Evolutionary conservation across 2,888 invertebrate species (phyloP).

Genomic region (Melanotus villosus): DNA sequence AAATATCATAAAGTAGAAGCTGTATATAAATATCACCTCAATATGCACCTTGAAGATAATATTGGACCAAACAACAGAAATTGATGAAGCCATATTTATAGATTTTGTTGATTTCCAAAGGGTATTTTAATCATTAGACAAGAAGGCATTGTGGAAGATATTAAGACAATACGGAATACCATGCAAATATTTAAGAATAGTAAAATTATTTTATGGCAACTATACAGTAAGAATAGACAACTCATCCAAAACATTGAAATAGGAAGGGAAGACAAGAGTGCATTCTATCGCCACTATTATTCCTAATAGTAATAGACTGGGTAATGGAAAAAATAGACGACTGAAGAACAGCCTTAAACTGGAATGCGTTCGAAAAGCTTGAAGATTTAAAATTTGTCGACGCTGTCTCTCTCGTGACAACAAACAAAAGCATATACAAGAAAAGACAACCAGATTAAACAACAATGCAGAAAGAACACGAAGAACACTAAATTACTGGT

Average conservation of each 20-base stretch:
- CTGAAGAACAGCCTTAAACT: background rate
- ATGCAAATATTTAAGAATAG: background rate
- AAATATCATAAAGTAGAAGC: too few species aligned
- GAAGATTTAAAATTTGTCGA: too few species aligned
- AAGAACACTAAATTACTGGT: background rate
- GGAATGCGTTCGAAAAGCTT: too few species aligned
- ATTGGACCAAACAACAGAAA: too few species aligned
- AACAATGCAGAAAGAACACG: background rate
- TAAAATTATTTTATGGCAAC: slow-evolving; percentile 3
- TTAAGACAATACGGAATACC: background rate
- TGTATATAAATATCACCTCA: too few species aligned
- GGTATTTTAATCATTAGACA: background rate
- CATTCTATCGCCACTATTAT: background rate
- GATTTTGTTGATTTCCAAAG: too few species aligned
- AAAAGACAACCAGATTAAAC: background rate
- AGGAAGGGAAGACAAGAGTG: background rate
- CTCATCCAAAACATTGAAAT: background rate
- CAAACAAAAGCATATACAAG: background rate
- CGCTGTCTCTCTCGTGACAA: background rate
- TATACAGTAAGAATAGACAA: background rate
- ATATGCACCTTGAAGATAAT: too few species aligned
- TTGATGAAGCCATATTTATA: too few species aligned
- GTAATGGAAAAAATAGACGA: background rate
- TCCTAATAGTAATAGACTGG: background rate
- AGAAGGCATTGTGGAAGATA: background rate